phyloP scores from a whole-genome alignment of 2,797 vertebrate genomes.

The Pseudomugil gertrudae region DNA sequence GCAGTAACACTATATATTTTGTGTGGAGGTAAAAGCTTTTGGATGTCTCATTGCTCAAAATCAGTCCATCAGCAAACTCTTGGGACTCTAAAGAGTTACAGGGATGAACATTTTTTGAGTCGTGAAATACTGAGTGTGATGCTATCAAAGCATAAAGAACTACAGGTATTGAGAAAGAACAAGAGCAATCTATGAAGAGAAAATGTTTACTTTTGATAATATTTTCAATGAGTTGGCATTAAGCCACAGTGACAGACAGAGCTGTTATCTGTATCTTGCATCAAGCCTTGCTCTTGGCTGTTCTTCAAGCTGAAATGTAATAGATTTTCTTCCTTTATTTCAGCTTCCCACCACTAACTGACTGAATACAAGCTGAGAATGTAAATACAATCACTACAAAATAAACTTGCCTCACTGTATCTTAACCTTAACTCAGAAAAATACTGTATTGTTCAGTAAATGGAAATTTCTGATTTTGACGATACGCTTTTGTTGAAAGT shows the following conservation, averaged over 20 bases:
- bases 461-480: constrained; percentile 19
- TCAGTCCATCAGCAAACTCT: constrained; percentile 13
- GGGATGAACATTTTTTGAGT: constrained; percentile 40
- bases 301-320: constrained; percentile 13
- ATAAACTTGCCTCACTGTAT: constrained; percentile 16
- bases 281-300: constrained; percentile 21
- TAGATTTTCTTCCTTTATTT: constrained; percentile 13
- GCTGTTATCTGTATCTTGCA: constrained; percentile 47
- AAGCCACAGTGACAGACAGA: constrained; percentile 40
- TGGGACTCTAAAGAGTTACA: constrained; percentile 33
- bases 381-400: constrained; percentile 28
- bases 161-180: constrained; percentile 47
- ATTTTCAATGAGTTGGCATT: constrained; percentile 56
- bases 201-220: constrained; percentile 60
- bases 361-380: constrained; percentile 28
- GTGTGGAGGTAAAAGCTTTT: constrained; percentile 36
- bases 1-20: constrained; percentile 10
- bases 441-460: constrained; percentile 12
- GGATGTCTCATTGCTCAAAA: constrained; percentile 17
- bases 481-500: constrained; percentile 35
- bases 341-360: constrained; percentile 21
- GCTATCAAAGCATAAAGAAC: constrained; percentile 58
- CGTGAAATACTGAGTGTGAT: constrained; percentile 67
- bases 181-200: constrained; percentile 50
- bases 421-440: constrained; percentile 24